Conservation (phyloP, 2,888 invertebrate genomes). For the Caprella mutica region DNA sequence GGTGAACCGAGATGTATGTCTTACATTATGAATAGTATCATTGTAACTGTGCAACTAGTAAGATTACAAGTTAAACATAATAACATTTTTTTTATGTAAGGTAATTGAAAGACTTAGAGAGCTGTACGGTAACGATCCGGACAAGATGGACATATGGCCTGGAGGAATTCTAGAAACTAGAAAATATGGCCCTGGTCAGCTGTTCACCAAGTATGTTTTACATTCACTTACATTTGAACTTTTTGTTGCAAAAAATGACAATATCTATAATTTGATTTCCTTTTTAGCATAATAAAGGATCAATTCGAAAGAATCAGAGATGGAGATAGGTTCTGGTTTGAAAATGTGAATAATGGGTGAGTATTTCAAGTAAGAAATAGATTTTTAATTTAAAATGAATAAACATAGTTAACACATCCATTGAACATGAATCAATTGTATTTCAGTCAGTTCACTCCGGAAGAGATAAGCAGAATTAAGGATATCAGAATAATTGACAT, state of each 20-base stretch:
- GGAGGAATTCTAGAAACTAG: constrained; percentile 49
- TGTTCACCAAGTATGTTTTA: constrained; percentile 40
- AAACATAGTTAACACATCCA: too few species aligned
- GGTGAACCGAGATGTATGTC: too few species aligned
- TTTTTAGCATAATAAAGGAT: constrained; percentile 44
- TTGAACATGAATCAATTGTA: too few species aligned
- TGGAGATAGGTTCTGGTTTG: constrained; percentile 52
- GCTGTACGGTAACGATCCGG: constrained; percentile 41
- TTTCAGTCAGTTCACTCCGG: constrained; percentile 44
- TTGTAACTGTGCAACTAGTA: too few species aligned
- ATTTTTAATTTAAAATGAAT: too few species aligned
- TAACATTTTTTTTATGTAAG: constrained; percentile 18
- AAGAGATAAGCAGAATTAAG: constrained; percentile 44
- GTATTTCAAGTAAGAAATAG: too few species aligned
- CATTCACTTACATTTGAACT: background rate
- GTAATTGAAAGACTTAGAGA: constrained; percentile 36
- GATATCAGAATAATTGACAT: constrained; percentile 45
- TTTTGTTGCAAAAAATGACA: too few species aligned
- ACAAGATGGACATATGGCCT: constrained; percentile 48
- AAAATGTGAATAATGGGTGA: constrained; percentile 41
- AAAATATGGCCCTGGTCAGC: constrained; percentile 44
- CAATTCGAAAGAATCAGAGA: constrained; percentile 49
- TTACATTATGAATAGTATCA: too few species aligned
- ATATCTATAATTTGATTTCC: background rate
- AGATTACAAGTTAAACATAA: background rate